Evolutionary conservation across 2,113 vertebrate genomes (phyloP).

Genomic region (Morphnarchus princeps): DNA sequence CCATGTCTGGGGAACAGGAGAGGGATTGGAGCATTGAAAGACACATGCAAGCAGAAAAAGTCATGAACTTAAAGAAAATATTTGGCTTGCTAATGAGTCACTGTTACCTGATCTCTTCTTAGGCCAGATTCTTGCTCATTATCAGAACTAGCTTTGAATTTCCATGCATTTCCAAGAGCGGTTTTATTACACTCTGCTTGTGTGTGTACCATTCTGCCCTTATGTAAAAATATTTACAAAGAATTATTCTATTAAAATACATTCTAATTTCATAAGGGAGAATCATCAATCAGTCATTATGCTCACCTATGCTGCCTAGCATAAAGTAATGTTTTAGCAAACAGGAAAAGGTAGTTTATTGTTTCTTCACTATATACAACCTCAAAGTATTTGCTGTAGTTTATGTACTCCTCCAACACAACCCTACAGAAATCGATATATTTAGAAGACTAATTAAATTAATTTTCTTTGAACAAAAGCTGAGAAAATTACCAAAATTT

Average conservation of each 20-base stretch:
- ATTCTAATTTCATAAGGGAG: not conserved
- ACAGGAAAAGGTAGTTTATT: not conserved
- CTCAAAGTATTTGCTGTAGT: not conserved
- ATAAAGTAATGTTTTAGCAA: not conserved
- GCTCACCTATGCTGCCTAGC: not conserved
- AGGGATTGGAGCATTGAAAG: not conserved
- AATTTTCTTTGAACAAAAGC: not conserved
- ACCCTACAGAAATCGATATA: not conserved
- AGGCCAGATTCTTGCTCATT: not conserved
- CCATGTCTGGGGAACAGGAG: not conserved
- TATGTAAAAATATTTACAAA: not conserved
- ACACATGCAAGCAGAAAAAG: not conserved
- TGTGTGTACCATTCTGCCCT: not conserved
- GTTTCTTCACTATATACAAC: not conserved
- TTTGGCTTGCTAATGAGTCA: not conserved
- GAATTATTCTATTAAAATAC: not conserved
- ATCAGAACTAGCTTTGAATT: not conserved
- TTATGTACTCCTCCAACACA: not conserved
- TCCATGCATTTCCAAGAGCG: not conserved
- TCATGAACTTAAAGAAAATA: not conserved
- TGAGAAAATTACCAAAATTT: not conserved
- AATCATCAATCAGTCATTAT: not conserved
- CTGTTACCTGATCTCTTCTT: not conserved
- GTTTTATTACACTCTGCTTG: rapidly evolving
- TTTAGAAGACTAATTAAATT: not conserved